These are phyloP conservation scores for Bubalus kerabau DNA, from an alignment of 2,113 vertebrate genomes.

Conservation along the genomic window DNA sequence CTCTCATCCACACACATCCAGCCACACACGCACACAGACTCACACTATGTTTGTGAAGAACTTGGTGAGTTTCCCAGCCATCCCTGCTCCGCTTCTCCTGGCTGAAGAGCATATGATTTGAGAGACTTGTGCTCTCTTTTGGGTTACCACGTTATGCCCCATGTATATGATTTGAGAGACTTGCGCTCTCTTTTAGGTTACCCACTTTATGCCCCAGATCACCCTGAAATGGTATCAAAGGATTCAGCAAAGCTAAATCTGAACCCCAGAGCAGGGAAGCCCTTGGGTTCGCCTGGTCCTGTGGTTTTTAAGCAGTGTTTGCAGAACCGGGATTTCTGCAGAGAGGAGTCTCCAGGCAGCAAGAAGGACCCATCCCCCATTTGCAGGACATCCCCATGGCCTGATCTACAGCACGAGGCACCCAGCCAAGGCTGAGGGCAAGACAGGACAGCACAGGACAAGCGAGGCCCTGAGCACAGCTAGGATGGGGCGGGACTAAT, in stretches of 20 bases:
- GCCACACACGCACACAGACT: accelerated
- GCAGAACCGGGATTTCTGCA: background rate
- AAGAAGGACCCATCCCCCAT: accelerated
- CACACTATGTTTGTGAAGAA: background rate
- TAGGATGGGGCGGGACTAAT: background rate
- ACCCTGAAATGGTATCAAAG: background rate
- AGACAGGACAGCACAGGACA: background rate
- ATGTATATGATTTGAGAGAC: background rate
- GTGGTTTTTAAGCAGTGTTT: background rate
- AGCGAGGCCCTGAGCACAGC: background rate
- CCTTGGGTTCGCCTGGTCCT: background rate
- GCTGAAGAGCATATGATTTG: background rate
- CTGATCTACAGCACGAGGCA: accelerated
- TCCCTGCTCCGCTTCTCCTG: background rate
- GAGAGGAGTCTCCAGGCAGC: background rate
- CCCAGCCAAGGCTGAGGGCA: background rate
- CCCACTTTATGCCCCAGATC: background rate
- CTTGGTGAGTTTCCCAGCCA: background rate
- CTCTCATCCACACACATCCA: background rate
- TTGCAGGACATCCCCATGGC: background rate
- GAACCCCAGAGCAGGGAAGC: background rate
- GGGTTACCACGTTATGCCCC: no score
- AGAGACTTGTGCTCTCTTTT: background rate
- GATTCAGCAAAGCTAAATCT: background rate
- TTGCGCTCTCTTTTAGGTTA: background rate